Evolutionary conservation across 2,113 vertebrate species (phyloP).

Genomic region (Prionailurus bengalensis): DNA sequence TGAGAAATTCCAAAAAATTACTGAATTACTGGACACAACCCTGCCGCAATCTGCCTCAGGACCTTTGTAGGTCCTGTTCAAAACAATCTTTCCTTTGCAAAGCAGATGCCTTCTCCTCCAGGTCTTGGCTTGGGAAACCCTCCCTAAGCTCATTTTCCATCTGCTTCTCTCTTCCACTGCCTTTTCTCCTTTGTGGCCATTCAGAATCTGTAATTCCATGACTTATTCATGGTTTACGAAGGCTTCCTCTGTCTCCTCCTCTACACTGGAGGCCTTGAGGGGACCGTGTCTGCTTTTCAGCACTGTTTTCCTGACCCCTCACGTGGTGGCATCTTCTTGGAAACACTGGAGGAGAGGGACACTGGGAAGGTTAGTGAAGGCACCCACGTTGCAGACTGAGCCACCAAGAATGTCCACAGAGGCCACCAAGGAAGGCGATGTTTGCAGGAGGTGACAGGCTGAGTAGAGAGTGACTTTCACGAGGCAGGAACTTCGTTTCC

Average conservation of each 20-base stretch:
- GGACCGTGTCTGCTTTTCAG: too few relatives aligned
- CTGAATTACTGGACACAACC: background rate
- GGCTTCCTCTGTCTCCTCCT: background rate
- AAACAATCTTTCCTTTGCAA: background rate
- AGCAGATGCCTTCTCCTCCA: fast-evolving
- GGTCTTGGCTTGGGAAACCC: background rate
- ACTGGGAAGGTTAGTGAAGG: background rate
- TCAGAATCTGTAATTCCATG: background rate
- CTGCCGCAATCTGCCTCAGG: background rate
- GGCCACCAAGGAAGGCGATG: background rate
- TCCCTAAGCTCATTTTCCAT: too few relatives aligned
- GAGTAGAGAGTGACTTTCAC: fast-evolving
- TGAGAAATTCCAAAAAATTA: background rate
- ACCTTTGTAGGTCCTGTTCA: background rate
- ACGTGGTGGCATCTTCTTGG: fast-evolving
- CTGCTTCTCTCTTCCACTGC: background rate
- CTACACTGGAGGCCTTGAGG: background rate
- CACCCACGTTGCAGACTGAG: fast-evolving
- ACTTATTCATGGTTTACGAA: background rate
- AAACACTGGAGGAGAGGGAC: background rate
- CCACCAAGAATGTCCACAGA: background rate
- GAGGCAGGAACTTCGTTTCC: fast-evolving
- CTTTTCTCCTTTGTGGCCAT: background rate
- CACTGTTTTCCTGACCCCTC: background rate
- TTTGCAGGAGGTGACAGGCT: background rate